Evolutionary conservation across 2,113 vertebrate species (phyloP).

Genomic region (Zingel zingel): DNA sequence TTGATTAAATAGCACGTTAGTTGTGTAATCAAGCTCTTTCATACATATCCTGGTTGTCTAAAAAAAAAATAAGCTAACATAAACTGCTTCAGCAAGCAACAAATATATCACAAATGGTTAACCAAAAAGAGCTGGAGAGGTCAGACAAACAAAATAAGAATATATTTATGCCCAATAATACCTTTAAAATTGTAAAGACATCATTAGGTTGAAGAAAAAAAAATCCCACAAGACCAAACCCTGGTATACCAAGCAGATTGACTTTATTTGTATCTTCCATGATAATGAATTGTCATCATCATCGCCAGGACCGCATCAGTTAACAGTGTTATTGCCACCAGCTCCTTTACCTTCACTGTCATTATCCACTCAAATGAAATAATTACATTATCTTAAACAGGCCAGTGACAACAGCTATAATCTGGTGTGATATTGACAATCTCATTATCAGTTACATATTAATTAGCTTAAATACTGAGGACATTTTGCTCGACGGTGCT

Average conservation of each 20-base stretch:
- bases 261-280: constrained; percentile 76
- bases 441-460: constrained; percentile 71
- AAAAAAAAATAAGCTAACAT: constrained; percentile 1
- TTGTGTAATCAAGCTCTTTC: neutral
- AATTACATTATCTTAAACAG: constrained; percentile 57
- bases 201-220: neutral
- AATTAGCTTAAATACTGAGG: constrained; percentile 69
- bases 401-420: constrained; percentile 55
- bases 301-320: constrained; percentile 57
- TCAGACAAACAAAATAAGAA: neutral
- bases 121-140: neutral
- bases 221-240: constrained; percentile 34
- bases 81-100: neutral
- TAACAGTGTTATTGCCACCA: constrained; percentile 60
- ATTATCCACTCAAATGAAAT: constrained; percentile 41
- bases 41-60: neutral
- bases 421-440: constrained; percentile 70
- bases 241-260: constrained; percentile 65
- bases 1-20: neutral
- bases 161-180: neutral
- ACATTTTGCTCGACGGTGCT: constrained; percentile 66
- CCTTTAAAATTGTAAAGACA: neutral
- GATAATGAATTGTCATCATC: constrained; percentile 69
- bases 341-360: constrained; percentile 51
- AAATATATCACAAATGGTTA: neutral